Conservation (phyloP, 1,140 invertebrate genomes). For the Ptiloglossa arizonensis region DNA sequence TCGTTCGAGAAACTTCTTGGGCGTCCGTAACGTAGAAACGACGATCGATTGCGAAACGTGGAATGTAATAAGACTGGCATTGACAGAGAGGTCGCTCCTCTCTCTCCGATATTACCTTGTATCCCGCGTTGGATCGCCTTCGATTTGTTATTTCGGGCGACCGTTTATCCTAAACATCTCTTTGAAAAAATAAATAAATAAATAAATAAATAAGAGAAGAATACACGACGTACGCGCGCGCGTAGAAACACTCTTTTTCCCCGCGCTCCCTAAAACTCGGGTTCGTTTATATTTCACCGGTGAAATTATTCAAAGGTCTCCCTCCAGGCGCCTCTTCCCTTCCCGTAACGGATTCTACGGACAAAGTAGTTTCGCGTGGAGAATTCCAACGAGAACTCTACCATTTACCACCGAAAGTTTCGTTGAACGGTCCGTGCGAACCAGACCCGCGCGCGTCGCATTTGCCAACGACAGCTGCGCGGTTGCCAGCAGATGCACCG, state of each 20-base stretch:
- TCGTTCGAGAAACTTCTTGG: not conserved
- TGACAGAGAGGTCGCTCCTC: slow-evolving; percentile 79
- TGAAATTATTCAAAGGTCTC: not conserved
- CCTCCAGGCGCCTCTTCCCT: not conserved
- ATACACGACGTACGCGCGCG: not conserved
- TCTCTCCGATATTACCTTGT: slow-evolving; percentile 80
- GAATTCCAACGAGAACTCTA: too few relatives aligned
- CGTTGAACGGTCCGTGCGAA: not conserved
- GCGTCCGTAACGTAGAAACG: not conserved
- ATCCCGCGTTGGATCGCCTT: slow-evolving; percentile 77
- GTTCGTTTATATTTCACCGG: too few relatives aligned
- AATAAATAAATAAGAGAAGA: too few relatives aligned
- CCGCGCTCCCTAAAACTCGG: not conserved
- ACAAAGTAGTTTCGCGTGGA: too few relatives aligned
- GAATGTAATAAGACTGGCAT: slow-evolving; percentile 72
- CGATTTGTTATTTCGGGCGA: slow-evolving; percentile 38
- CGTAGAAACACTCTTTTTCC: not conserved
- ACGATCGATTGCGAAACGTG: not conserved
- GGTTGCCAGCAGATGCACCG: slow-evolving; percentile 73
- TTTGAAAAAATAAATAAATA: not conserved
- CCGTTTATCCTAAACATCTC: slow-evolving; percentile 45
- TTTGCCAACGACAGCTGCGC: slow-evolving; percentile 67
- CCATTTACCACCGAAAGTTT: not conserved
- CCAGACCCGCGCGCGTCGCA: not conserved
- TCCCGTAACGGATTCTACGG: not conserved